A percentile compares a stretch with the other conserved stretches of the same genome.
Evolutionary conservation across 2,888 invertebrate species (phyloP).

Genomic region (Oxycera nigricornis): DNA sequence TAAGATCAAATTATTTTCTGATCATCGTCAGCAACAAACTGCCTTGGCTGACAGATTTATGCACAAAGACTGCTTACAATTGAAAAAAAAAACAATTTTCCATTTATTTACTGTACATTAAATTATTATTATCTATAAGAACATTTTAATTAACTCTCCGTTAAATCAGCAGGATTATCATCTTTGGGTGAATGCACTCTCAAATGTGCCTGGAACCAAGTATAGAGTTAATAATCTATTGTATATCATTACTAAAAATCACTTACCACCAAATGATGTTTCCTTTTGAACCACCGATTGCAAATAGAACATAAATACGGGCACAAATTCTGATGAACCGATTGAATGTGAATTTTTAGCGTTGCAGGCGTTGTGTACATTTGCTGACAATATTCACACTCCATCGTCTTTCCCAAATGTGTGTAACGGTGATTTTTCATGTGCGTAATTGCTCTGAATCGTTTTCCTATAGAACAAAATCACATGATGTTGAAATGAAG

Average conservation of each 20-base stretch:
- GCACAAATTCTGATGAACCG: slow-evolving; percentile 51
- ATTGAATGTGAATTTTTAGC: slow-evolving; percentile 51
- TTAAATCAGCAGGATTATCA: background rate
- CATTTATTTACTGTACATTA: no score
- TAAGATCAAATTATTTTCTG: no score
- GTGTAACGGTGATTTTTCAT: slow-evolving; percentile 53
- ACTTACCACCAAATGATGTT: slow-evolving; percentile 24
- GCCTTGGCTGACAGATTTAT: no score
- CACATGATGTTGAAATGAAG: background rate
- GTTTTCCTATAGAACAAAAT: slow-evolving; percentile 48
- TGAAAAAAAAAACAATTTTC: no score
- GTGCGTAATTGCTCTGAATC: slow-evolving; percentile 53
- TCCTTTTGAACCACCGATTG: slow-evolving; percentile 51
- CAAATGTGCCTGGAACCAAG: slow-evolving; percentile 18
- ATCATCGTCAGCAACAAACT: no score
- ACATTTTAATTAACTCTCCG: background rate
- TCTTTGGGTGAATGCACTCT: slow-evolving; percentile 10
- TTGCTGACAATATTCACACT: slow-evolving; percentile 52
- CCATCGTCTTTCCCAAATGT: slow-evolving; percentile 51
- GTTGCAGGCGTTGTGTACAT: slow-evolving; percentile 53
- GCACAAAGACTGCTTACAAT: no score
- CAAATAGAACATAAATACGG: slow-evolving; percentile 52
- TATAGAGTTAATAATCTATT: background rate
- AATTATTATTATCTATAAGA: no score
- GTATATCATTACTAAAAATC: background rate